phyloP scores from a whole-genome alignment of 2,113 vertebrate genomes.

The Prochilodus magdalenae region DNA sequence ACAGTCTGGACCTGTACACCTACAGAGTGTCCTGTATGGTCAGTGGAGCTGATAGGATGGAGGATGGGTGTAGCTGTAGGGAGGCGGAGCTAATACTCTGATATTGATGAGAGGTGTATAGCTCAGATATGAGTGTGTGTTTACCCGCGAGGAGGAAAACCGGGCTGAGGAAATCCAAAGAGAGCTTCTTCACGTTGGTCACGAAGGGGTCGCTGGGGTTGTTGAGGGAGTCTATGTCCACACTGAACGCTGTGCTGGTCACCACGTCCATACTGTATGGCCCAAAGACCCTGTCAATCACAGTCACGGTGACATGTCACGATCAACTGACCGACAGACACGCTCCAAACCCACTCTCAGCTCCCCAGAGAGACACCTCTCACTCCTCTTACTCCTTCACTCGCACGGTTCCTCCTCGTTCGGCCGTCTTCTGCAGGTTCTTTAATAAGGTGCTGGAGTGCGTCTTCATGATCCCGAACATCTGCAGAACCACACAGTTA shows the following conservation, averaged over 20 bases:
- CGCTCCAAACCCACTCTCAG: no score
- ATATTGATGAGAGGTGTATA: no score
- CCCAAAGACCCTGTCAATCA: constrained; percentile 75
- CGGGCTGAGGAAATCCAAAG: constrained; percentile 70
- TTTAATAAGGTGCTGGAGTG: constrained; percentile 73
- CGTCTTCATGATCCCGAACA: constrained; percentile 81
- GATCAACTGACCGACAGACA: no score
- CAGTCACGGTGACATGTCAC: constrained; percentile 28
- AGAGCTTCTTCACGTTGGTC: constrained; percentile 75
- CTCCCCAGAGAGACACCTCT: no score
- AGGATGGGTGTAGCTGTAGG: no score
- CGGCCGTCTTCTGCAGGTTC: constrained; percentile 65
- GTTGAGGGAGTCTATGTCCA: constrained; percentile 86
- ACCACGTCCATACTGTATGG: constrained; percentile 86
- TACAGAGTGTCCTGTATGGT: no score
- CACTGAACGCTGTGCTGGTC: constrained; percentile 83
- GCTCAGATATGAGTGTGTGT: neutral
- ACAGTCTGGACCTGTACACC: no score
- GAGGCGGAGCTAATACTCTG: no score
- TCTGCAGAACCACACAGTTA: constrained; percentile 64
- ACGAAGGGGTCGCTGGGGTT: constrained; percentile 86
- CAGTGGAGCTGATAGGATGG: no score
- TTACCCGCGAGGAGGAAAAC: constrained; percentile 68
- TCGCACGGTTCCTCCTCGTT: constrained; percentile 56
- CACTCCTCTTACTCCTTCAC: constrained; percentile 83